These are phyloP conservation scores for Daubentonia madagascariensis DNA, from an alignment of 2,113 vertebrate species.

Conservation along the genomic window DNA sequence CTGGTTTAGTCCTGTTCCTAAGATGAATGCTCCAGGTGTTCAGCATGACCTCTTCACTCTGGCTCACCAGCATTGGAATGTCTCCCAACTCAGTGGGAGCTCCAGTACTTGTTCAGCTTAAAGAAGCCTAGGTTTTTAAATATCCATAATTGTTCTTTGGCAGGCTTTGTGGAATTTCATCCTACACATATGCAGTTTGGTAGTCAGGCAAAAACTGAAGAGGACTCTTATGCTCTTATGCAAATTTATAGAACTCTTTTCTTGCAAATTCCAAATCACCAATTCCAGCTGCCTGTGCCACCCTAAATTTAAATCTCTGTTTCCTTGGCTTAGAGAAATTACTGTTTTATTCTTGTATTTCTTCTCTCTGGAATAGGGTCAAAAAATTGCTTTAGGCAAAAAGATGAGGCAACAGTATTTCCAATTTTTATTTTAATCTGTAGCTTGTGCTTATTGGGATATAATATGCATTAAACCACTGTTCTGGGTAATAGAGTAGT, in stretches of 20 bases:
- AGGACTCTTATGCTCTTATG: not conserved
- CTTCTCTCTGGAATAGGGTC: not conserved
- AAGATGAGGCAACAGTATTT: not conserved
- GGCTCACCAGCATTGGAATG: not conserved
- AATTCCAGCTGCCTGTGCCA: not conserved
- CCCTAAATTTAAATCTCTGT: not conserved
- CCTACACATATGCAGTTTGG: not conserved
- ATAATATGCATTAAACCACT: not conserved
- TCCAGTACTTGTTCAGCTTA: not conserved
- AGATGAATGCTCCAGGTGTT: not conserved
- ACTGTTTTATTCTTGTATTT: not conserved
- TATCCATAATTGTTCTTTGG: not conserved
- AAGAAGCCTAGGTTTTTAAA: not conserved
- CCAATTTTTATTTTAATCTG: not conserved
- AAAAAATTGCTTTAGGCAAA: not conserved
- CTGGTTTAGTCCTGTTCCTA: not conserved
- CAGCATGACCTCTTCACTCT: not conserved
- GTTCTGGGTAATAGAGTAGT: not conserved
- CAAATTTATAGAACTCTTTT: not conserved
- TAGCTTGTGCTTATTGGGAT: not conserved
- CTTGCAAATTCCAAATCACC: not conserved
- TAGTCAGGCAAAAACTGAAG: not conserved
- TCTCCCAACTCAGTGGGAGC: not conserved
- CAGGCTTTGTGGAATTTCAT: not conserved
- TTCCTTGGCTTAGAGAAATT: not conserved